Base-by-base conservation (phyloP, 2,113 vertebrate genomes). In the Elephas maximus region DNA sequence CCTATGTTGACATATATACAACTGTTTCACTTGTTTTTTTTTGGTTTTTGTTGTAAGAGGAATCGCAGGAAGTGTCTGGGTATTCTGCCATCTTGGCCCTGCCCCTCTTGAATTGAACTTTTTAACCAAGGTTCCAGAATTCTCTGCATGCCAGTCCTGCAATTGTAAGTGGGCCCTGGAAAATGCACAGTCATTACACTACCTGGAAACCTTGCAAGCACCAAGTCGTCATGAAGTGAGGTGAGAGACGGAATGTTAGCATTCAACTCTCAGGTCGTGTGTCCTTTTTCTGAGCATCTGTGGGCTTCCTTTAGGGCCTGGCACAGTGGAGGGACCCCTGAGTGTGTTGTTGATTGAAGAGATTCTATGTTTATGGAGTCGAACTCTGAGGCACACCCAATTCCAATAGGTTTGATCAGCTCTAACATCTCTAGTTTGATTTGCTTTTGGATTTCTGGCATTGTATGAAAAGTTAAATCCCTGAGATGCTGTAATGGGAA, bases 381-480 rank as follows among this genome's bases (percentile, higher is more conserved):
- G 90, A 86, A 67, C 8, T 48, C n/a, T 44, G 74, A 37, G 63
- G 28, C 63, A 69, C 2, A 37, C 69, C 63, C 20, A 44, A 24
- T 86, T 94, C 45, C 11, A 82, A 18, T 74, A 67, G 48, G 14
- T 86, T 69, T 4, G 18, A 69, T 82, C 23, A 93, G 78, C 37
- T 94, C 78, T 86, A 80, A 11, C 74, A 44, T 90, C 23, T 41
- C 74, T 96, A 44, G 4, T 81, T 79, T 95, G 62, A 91, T 87
- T 73, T 87, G 41, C 90, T 77, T 5, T 78, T 94, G 79, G 21
- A 79, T 65, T 88, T 94, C 24, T 15, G 45, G 62, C 76, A 33
- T 73, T 79, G 14, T 76, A 8, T 88, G 90, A 88, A 90, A 85
- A 41, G 57, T 82, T 77, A 60, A 96, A 91, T 89, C 41, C 41